A percentile compares a stretch with the other conserved stretches of the same genome.
Evolutionary conservation across 2,797 vertebrate species (phyloP).

Genomic region (Podargus strigoides): DNA sequence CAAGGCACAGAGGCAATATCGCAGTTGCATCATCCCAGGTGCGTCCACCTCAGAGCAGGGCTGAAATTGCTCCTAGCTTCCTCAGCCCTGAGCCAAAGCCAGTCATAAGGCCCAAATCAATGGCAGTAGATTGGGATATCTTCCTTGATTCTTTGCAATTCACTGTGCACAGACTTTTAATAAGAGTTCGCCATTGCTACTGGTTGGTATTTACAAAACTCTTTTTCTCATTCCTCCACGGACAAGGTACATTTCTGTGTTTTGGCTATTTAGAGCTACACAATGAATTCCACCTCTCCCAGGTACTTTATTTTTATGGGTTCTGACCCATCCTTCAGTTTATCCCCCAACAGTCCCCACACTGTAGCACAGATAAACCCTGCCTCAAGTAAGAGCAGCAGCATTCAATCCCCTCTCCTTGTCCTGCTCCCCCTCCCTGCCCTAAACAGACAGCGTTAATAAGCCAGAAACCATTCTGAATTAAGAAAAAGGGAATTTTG

Average conservation of each 20-base stretch:
- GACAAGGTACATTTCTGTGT: neutral
- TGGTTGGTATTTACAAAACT: neutral
- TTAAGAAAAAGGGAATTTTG: conserved; percentile 3
- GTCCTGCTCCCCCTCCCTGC: neutral
- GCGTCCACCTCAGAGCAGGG: neutral
- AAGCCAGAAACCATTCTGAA: neutral
- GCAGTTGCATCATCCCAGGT: neutral
- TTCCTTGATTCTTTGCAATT: neutral
- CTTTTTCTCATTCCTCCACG: neutral
- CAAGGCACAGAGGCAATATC: neutral
- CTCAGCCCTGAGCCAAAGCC: neutral
- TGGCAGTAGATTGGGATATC: neutral
- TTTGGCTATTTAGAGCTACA: neutral
- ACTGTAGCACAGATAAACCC: neutral
- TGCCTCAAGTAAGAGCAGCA: neutral
- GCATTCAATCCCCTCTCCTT: neutral
- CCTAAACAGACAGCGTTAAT: neutral
- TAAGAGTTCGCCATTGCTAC: neutral
- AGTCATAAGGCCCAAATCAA: neutral
- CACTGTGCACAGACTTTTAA: neutral
- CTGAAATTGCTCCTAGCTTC: neutral
- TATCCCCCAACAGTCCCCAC: neutral
- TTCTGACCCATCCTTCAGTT: neutral
- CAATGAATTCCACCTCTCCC: neutral
- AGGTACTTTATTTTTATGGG: neutral